Evolutionary conservation across 2,797 vertebrate genomes (phyloP).

Genomic region (Sciurus carolinensis): DNA sequence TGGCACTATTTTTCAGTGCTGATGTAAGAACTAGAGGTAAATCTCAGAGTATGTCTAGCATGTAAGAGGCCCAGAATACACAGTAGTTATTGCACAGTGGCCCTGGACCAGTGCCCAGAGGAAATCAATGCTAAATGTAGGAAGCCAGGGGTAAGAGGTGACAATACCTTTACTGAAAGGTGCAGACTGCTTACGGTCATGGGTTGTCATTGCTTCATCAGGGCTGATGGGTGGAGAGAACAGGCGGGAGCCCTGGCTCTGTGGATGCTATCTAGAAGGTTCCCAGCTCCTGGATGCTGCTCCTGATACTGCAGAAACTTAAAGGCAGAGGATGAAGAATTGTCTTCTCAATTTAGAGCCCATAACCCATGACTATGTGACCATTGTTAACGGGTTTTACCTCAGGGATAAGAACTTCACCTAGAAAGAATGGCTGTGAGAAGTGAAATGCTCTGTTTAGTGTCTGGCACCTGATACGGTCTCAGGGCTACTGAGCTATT

Average conservation of each 20-base stretch:
- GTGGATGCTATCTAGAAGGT: neutral
- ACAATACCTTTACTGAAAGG: neutral
- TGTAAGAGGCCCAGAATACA: neutral
- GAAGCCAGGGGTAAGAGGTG: neutral
- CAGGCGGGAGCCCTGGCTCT: neutral
- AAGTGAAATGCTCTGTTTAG: no score
- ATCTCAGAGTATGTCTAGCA: neutral
- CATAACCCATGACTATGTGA: rapidly evolving
- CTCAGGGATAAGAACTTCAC: neutral
- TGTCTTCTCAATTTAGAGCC: neutral
- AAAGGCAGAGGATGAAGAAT: neutral
- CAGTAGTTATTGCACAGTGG: neutral
- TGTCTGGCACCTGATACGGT: no score
- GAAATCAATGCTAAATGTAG: neutral
- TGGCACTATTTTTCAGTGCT: neutral
- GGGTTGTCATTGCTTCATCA: neutral
- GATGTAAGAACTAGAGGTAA: neutral
- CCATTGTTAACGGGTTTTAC: neutral
- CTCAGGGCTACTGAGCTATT: neutral
- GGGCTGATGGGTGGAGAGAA: neutral
- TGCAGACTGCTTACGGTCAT: neutral
- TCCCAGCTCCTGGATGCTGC: neutral
- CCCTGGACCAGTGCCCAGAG: neutral
- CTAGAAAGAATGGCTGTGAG: neutral
- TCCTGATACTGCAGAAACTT: neutral